A percentile compares a stretch with the other conserved stretches of the same genome.
phyloP scores from a whole-genome alignment of 2,797 vertebrate species.

The Falco berigora region DNA sequence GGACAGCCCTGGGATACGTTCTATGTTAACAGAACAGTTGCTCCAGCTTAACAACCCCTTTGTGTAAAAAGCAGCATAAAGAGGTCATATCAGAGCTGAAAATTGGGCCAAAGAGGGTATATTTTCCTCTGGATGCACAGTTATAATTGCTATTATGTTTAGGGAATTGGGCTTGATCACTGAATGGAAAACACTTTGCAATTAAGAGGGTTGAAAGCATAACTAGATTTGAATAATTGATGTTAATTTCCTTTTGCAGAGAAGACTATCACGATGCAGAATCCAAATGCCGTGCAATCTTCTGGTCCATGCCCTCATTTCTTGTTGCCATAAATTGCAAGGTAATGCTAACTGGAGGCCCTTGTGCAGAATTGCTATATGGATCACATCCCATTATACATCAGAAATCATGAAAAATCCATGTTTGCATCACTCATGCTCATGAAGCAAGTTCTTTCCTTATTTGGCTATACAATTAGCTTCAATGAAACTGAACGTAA shows the following conservation, averaged over 20 bases:
- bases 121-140: conserved; percentile 47
- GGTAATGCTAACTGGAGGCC: not conserved
- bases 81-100: not conserved
- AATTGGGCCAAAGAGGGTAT: conserved; percentile 27
- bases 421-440: conserved; percentile 49
- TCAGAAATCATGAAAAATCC: conserved; percentile 49
- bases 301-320: conserved; percentile 14
- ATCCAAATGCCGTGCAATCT: conserved; percentile 32
- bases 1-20: not conserved
- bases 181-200: conserved; percentile 47
- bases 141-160: conserved; percentile 61
- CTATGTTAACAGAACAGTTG: not conserved
- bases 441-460: conserved; percentile 58
- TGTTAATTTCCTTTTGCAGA: conserved; percentile 50
- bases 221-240: conserved; percentile 49
- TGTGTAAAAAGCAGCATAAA: conserved; percentile 8
- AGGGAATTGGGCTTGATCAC: conserved; percentile 48
- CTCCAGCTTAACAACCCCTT: not conserved
- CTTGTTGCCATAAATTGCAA: not conserved
- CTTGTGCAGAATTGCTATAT: not conserved
- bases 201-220: conserved; percentile 52
- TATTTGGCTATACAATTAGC: conserved; percentile 73
- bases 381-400: conserved; percentile 42
- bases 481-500: conserved; percentile 66
- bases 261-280: not conserved